Conservation (phyloP, 1,140 invertebrate species). For the Drosophila athabasca region DNA sequence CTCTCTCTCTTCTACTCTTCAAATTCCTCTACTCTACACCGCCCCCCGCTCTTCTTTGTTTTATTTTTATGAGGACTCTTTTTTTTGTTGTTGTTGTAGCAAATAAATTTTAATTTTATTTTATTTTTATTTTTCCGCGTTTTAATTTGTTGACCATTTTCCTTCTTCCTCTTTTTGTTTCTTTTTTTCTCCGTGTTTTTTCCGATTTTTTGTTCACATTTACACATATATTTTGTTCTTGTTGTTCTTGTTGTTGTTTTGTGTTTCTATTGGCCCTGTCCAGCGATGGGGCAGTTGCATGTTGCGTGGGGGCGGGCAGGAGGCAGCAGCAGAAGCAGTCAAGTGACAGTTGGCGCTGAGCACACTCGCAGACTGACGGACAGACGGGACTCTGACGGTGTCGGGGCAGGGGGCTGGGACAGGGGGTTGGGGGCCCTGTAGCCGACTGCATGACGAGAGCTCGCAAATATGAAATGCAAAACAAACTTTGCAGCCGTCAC, state of each 20-base stretch:
- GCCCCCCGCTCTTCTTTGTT: constrained; percentile 31
- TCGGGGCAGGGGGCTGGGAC: too few relatives aligned
- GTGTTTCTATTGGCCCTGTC: constrained; percentile 62
- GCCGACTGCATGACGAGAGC: constrained; percentile 18
- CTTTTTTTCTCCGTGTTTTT: constrained; percentile 29
- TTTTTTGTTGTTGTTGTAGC: constrained; percentile 55
- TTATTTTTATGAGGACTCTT: constrained; percentile 36
- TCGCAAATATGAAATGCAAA: constrained; percentile 80
- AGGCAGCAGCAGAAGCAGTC: constrained; percentile 60
- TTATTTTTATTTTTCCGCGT: constrained; percentile 80
- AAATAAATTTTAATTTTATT: constrained; percentile 81
- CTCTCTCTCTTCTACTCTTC: too few relatives aligned
- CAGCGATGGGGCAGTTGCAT: constrained; percentile 13
- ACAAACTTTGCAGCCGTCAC: constrained; percentile 82
- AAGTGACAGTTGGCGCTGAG: constrained; percentile 74
- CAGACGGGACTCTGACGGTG: constrained; percentile 1
- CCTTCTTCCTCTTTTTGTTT: constrained; percentile 10
- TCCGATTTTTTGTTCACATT: constrained; percentile 46
- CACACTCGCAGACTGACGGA: constrained; percentile 30
- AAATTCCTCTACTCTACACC: too few relatives aligned
- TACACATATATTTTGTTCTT: constrained; percentile 74
- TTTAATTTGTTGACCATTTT: constrained; percentile 80
- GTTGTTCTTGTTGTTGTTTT: constrained; percentile 35
- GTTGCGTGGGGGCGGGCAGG: constrained; percentile 29
- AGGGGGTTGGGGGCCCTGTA: neutral